Evolutionary conservation across 2,113 vertebrate species (phyloP).

Genomic region (Athene noctua): DNA sequence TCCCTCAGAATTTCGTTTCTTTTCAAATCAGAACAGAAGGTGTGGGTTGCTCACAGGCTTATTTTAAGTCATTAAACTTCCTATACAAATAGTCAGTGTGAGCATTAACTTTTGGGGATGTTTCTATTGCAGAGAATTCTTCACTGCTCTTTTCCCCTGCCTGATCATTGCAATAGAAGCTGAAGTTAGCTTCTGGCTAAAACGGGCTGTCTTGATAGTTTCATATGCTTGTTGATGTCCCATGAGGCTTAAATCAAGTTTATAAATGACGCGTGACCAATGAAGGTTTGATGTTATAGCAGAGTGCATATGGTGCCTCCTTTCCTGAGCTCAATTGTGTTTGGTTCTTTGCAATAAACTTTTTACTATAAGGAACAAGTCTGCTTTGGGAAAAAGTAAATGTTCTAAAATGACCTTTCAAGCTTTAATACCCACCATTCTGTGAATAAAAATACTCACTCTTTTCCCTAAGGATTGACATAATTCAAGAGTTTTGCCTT

Average conservation of each 20-base stretch:
- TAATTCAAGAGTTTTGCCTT: conserved; percentile 12
- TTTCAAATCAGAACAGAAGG: conserved; percentile 19
- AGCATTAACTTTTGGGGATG: conserved; percentile 2
- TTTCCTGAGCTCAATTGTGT: neutral
- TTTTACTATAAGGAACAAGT: neutral
- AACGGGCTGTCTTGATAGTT: conserved; percentile 32
- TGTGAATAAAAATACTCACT: conserved; percentile 25
- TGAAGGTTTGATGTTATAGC: neutral
- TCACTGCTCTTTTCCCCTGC: neutral
- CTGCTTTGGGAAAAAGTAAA: conserved; percentile 14
- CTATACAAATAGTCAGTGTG: neutral
- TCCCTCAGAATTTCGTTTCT: neutral
- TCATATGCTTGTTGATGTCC: conserved; percentile 7
- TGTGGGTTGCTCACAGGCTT: conserved; percentile 25
- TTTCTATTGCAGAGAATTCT: conserved; percentile 19
- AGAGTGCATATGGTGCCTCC: neutral
- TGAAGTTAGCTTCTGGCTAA: conserved; percentile 42
- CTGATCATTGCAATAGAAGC: neutral
- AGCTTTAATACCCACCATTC: neutral
- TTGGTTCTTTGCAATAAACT: conserved; percentile 29
- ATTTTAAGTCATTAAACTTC: conserved; percentile 36
- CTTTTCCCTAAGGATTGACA: neutral
- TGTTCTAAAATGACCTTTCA: conserved; percentile 40
- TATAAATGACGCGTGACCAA: neutral
- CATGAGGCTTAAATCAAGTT: conserved; percentile 12